Evolutionary conservation across 2,888 invertebrate species (phyloP), one percentile per base, ranked within the genome.

Genomic region (Tiliacea aurago): DNA sequence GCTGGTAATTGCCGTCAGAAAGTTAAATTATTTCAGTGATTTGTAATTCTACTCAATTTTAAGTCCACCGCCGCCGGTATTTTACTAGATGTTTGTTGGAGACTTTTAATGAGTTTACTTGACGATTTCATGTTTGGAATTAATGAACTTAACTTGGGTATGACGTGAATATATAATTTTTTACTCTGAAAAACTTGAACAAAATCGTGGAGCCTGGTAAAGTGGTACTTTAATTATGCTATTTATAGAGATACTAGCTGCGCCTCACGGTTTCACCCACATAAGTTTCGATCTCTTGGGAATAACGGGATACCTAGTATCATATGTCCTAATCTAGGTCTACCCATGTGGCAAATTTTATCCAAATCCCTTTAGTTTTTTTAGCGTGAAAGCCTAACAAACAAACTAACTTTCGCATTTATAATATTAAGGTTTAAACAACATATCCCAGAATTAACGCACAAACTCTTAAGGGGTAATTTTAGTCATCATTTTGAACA

Each of bases 21-120:
- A 85, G 80, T 86, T 84, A 76, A 82, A 83, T 83, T 78, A 84
- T 81, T 72, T 76, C 56, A 67, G 62, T 69, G 77, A 83, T 84
- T 86, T 84, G 71, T 63, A 70, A 74, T 76, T 66, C 70, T 73
- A 78, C 78, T 84, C 47, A 77, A 82, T 77, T 82, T 71, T 72
- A 56, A 83, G 63, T 56, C 49, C 41, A 63, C 10, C 10, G 45
- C 5, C 47, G 23, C 41, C 62, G 73, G 45, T 59, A 49, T 53
- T 62, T 61, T 63, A 37, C 55, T 75, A 41, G 33, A 43, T 69
- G 64, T 76, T 76, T 69, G 43, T 77, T 70, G 63, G 7, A 15
- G 65, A 69, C 51, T 80, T 80, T 58, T 77, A 77, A 80, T 81
- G 82, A 80, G 65, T 81, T 81, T 76, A 76, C 49, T 65, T 68